Evolutionary conservation across 1,140 invertebrate genomes (phyloP), one percentile per base, ranked within the genome.

Genomic region (Drosophila orena): DNA sequence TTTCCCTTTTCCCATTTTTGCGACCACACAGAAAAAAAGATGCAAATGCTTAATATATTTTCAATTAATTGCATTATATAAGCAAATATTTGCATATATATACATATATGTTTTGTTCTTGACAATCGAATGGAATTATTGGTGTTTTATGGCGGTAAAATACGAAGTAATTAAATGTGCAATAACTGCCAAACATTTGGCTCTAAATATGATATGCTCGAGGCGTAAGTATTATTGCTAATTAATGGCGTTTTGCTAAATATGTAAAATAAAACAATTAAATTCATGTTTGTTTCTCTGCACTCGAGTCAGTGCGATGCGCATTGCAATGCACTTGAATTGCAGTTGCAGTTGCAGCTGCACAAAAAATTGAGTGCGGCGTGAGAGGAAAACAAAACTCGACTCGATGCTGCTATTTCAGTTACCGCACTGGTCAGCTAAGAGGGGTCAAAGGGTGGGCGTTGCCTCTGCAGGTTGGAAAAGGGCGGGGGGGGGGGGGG

Each of bases 391-490:
- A 75, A 75, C 57, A 75, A 74, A 75, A 76, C 43, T 37, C 49
- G 56, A 79, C 68, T 80, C 64, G 54, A 61, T 85, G 44, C 81
- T 54, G 77, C 81, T 65, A 85, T 85, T 85, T 85, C 58, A 66
- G 79, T 77, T 65, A 53, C 64, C 62, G 49, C 72, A 77, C 61
- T 52, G 70, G 70, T 56, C 70, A 76, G 47, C 34, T 44, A 30
- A 50, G 47, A 15, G 49, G 40, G 56, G 69, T 27, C 34, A 34
- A 43, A 27, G 77, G 15, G 4, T 24, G 3, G 27, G 10, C 30
- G 30, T 30, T 30, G 24, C 24, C 5, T 27, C 24, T 6, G 5
- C 5, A 6, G 24, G 24, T n/a, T n/a, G n/a, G n/a, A n/a, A n/a
- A n/a, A n/a, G n/a, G n/a, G n/a, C n/a, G n/a, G 38, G 77, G n/a